Base-by-base conservation (phyloP, 2,888 invertebrate genomes). In the Rotaria sp. region DNA sequence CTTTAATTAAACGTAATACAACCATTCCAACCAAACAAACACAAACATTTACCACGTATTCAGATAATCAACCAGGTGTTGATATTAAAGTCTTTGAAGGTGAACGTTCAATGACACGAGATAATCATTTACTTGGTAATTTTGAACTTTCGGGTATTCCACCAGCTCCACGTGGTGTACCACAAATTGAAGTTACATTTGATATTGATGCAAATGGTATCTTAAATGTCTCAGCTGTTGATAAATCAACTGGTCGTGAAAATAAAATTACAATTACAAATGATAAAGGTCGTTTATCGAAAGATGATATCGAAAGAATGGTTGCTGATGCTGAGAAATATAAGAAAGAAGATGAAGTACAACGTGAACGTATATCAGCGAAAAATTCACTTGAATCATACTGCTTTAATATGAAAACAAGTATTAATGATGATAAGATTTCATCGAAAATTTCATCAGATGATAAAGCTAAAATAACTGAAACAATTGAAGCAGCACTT, bases 1-100 rank as follows among this genome's bases (percentile, higher is more conserved):
- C 95, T 0, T 93, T 99, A 87, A 97, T 99, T 92, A 96, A 97
- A 92, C 94, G 97, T 87, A 99, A 97, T 93, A 96, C 96, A 48
- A 96, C 96, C 90, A 97, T 97, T 91, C 97, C 97, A 87, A 96
- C 96, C 87, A 97, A 97, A 92, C 96, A 96, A 92, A 96, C 96
- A 0, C 96, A 97, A 91, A 96, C 95, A 55, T 97, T 97, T 93
- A 96, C 96, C 88, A 97, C 97, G 8, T 97, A 96, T 92, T 95
- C 96, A 0, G 97, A 98, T 92, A 98, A 98, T 92, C 98, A 98
- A 91, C 97, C 97, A 74, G 97, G 96, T 89, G 96, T 96, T 88
- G 93, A 95, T 89, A 96, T 96, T 88, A 93, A 89, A 89, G 91
- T 91, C 7, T 91, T 88, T 87, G 91, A 91, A 87, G 91, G 91